Conservation (phyloP, 2,888 invertebrate genomes). For the Antheraea yamamai region DNA sequence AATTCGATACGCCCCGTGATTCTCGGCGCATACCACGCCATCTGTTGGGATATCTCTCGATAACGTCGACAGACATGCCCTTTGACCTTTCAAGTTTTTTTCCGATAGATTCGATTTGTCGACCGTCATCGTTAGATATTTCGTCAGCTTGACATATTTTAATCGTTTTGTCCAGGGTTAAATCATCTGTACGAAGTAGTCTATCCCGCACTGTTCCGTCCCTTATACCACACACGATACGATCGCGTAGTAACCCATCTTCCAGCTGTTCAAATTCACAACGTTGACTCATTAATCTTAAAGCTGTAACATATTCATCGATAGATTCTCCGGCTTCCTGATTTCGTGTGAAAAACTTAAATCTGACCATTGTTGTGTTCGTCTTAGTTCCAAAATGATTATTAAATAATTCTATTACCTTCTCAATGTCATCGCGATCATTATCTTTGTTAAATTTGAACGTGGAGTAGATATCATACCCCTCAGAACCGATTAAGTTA, state of each 20-base stretch:
- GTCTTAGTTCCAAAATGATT: neutral
- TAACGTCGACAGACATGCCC: neutral
- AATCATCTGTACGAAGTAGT: neutral
- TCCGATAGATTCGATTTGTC: neutral
- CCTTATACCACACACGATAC: neutral
- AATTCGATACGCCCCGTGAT: no score
- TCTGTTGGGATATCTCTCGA: neutral
- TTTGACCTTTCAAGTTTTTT: neutral
- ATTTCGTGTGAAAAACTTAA: neutral
- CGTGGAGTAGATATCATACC: slow-evolving; percentile 7
- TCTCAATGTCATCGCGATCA: slow-evolving; percentile 3
- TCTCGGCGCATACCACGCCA: no score
- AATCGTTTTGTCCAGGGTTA: neutral
- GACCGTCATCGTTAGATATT: neutral
- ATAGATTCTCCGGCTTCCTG: neutral
- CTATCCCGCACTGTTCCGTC: neutral
- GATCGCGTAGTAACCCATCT: neutral
- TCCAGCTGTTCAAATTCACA: neutral
- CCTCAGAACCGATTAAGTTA: slow-evolving; percentile 16
- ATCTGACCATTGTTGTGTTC: neutral
- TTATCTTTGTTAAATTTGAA: slow-evolving; percentile 1
- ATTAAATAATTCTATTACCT: neutral
- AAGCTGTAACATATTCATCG: neutral
- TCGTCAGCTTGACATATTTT: no score
- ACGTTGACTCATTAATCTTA: neutral